phyloP scores from a whole-genome alignment of 2,888 invertebrate genomes.

The Podabrus alpinus region DNA sequence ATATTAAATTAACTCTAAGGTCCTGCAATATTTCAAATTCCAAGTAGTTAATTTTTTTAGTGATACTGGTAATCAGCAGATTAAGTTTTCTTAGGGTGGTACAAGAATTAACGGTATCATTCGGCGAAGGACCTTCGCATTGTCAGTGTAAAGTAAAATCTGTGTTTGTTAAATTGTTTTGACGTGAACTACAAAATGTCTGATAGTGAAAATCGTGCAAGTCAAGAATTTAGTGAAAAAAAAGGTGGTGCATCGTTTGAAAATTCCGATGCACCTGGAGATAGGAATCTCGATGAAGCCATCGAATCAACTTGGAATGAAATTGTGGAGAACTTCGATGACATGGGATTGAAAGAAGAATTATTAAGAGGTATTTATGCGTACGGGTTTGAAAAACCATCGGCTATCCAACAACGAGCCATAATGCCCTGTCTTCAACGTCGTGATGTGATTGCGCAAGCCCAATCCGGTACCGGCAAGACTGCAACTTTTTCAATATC shows the following conservation, averaged over 20 bases:
- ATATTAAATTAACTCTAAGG: too few species aligned
- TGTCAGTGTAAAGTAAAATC: too few species aligned
- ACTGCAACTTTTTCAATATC: constrained; percentile 99
- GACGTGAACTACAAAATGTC: too few species aligned
- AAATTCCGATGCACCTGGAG: constrained; percentile 77
- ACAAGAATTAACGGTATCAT: too few species aligned
- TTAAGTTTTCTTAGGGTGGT: too few species aligned
- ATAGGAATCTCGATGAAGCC: constrained; percentile 89
- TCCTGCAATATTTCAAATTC: too few species aligned
- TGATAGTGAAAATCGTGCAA: too few species aligned
- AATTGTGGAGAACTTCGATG: constrained; percentile 96
- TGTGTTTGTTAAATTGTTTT: too few species aligned
- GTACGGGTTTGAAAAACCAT: constrained; percentile 99
- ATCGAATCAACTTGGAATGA: constrained; percentile 94
- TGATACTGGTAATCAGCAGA: too few species aligned
- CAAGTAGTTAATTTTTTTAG: too few species aligned
- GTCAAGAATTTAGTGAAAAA: too few species aligned
- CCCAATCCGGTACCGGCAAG: constrained; percentile 99
- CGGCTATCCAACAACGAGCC: constrained; percentile 98
- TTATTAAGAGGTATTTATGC: constrained; percentile 97
- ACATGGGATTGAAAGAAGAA: constrained; percentile 96
- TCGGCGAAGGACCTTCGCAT: too few species aligned
- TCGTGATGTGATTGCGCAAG: constrained; percentile 98
- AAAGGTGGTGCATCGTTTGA: constrained; percentile 76
- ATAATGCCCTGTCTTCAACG: constrained; percentile 97